Evolutionary conservation across 2,113 vertebrate species (phyloP).

Genomic region (Ursus arctos): DNA sequence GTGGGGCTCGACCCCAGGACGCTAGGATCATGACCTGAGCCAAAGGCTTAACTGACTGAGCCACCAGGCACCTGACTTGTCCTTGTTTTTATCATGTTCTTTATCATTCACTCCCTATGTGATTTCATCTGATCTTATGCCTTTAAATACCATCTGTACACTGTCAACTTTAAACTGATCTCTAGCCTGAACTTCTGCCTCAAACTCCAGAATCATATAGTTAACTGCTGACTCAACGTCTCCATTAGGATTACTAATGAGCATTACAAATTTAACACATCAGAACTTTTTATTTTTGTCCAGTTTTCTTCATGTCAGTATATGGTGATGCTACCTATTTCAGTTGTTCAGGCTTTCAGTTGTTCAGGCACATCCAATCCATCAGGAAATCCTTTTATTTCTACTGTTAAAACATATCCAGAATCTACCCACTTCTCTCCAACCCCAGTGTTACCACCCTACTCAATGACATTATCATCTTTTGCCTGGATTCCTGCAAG

Average conservation of each 20-base stretch:
- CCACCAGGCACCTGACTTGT: background rate
- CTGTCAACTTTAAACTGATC: constrained; percentile 31
- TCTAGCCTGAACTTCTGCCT: background rate
- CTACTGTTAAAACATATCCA: background rate
- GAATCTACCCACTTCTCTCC: background rate
- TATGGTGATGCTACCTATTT: background rate
- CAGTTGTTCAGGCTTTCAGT: background rate
- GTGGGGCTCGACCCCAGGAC: too few species aligned
- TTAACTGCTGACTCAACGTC: background rate
- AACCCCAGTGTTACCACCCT: background rate
- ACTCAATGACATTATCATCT: background rate
- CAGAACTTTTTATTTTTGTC: background rate
- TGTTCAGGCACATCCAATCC: background rate
- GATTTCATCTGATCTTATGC: background rate
- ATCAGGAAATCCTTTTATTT: background rate
- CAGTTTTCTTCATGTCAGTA: background rate
- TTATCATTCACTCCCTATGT: background rate
- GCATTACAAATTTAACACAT: background rate
- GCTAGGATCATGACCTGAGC: background rate
- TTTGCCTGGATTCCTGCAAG: background rate
- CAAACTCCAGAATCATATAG: constrained; percentile 26
- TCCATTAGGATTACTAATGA: constrained; percentile 5
- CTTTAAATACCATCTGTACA: constrained; percentile 26
- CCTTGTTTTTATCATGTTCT: background rate
- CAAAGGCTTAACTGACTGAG: background rate